A percentile compares a stretch with the other conserved stretches of the same genome.
These are phyloP conservation scores for Dromococcyx pavoninus DNA, from an alignment of 2,797 vertebrate species.

Conservation along the genomic window DNA sequence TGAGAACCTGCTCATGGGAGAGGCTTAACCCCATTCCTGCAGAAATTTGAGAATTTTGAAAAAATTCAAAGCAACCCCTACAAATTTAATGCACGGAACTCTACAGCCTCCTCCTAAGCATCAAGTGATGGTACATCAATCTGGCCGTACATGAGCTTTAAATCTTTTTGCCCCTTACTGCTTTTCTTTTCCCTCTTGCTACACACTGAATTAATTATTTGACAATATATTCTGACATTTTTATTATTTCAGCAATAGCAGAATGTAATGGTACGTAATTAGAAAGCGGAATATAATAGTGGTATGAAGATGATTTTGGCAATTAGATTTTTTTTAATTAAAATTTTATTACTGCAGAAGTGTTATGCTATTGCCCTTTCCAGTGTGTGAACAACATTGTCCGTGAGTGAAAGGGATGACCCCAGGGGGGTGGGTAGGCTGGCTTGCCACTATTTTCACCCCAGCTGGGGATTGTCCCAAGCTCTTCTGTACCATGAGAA, in stretches of 20 bases:
- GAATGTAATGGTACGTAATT: constrained; percentile 1
- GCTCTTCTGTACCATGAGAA: background rate
- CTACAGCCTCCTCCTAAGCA: background rate
- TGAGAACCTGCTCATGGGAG: background rate
- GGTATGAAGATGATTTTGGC: background rate
- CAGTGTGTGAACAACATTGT: background rate
- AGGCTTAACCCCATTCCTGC: background rate
- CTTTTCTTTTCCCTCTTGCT: background rate
- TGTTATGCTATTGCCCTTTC: background rate
- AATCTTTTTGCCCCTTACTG: background rate
- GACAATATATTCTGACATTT: background rate
- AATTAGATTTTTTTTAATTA: background rate
- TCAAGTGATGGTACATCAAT: background rate
- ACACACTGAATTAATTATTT: background rate
- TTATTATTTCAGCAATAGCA: constrained; percentile 2
- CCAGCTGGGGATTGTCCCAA: accelerated
- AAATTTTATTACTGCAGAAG: constrained; percentile 18
- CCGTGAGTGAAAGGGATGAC: background rate
- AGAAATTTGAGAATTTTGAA: background rate
- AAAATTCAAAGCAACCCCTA: background rate
- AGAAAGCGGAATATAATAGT: background rate
- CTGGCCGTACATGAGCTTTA: background rate
- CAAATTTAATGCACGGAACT: background rate
- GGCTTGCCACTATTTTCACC: background rate
- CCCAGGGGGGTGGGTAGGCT: accelerated